Evolutionary conservation across 2,888 invertebrate genomes (phyloP).

Genomic region (Caenorhabditis zanzibari): DNA sequence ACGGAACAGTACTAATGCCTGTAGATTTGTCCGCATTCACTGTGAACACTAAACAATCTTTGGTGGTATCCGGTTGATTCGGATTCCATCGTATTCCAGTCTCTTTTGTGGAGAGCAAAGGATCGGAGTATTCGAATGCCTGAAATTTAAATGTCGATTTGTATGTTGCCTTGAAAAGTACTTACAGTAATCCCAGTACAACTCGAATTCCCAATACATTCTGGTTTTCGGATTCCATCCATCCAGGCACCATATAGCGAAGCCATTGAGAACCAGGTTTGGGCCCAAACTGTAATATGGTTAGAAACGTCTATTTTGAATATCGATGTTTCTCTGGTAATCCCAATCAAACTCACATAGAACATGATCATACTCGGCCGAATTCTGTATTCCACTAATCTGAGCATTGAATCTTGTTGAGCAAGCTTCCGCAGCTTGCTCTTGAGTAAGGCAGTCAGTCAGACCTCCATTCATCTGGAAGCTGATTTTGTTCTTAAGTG

Average conservation of each 20-base stretch:
- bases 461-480: too few species aligned
- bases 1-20: not conserved
- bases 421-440: too few species aligned
- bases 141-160: too few species aligned
- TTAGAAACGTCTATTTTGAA: too few species aligned
- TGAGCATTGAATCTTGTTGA: too few species aligned
- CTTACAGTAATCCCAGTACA: not conserved
- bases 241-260: not conserved
- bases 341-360: not conserved
- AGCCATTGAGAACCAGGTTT: too few species aligned
- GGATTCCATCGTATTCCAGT: not conserved
- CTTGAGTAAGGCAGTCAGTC: too few species aligned
- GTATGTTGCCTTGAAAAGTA: too few species aligned
- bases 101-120: not conserved
- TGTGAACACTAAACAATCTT: not conserved
- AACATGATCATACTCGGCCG: too few species aligned
- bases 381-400: too few species aligned
- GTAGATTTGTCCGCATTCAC: not conserved
- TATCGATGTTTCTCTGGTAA: not conserved
- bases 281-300: too few species aligned
- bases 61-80: not conserved
- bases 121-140: constrained; percentile 1
- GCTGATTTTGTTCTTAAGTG: too few species aligned
- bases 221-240: not conserved
- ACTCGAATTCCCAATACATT: not conserved